These are phyloP conservation scores for Eupithecia tripunctaria DNA, from an alignment of 2,888 invertebrate species.

Conservation along the genomic window DNA sequence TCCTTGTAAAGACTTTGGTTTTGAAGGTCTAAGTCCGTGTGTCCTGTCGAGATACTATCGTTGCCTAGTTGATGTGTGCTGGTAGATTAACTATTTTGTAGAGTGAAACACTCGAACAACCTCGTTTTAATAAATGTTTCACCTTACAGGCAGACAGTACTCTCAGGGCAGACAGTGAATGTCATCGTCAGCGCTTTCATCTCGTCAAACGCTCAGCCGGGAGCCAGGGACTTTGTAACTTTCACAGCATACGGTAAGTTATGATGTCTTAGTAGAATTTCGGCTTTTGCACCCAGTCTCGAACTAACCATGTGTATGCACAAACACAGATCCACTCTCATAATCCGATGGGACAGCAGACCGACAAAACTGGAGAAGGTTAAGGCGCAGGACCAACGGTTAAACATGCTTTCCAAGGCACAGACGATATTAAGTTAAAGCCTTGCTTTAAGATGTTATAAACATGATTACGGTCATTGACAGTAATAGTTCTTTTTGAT, in stretches of 20 bases:
- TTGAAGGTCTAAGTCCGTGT: neutral
- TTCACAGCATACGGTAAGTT: conserved; percentile 85
- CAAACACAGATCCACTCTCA: too few species aligned
- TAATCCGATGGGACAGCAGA: too few species aligned
- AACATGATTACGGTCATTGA: neutral
- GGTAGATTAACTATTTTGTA: neutral
- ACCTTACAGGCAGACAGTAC: conserved; percentile 69
- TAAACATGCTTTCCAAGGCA: too few species aligned
- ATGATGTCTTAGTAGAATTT: too few species aligned
- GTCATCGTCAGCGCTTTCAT: conserved; percentile 82
- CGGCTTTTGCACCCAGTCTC: too few species aligned
- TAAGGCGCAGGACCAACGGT: too few species aligned
- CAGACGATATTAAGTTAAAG: too few species aligned
- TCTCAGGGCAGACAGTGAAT: conserved; percentile 82
- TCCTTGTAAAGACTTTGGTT: neutral
- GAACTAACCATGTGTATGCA: too few species aligned
- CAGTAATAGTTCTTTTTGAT: neutral
- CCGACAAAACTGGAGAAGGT: too few species aligned
- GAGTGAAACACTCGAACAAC: neutral
- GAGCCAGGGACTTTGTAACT: conserved; percentile 85
- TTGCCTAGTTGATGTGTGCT: neutral
- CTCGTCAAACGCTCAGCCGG: conserved; percentile 74
- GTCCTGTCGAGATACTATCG: neutral
- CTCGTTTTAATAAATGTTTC: neutral
- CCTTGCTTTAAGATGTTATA: neutral